A percentile compares a stretch with the other conserved stretches of the same genome.
Evolutionary conservation across 2,888 invertebrate species (phyloP).

Genomic region (Lamellibrachia columna): DNA sequence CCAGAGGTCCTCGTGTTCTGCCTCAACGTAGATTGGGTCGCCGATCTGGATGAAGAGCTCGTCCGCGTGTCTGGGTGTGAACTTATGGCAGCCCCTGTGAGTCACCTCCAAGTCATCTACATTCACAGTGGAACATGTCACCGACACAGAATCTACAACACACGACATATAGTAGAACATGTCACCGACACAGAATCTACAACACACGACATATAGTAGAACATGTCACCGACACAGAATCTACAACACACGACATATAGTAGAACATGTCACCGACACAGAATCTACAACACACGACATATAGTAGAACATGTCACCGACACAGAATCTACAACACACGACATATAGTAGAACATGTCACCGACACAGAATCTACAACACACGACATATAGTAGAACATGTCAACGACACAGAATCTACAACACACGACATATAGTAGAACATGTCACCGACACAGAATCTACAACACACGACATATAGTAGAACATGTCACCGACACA

Average conservation of each 20-base stretch:
- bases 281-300: not conserved
- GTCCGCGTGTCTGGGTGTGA: constrained; percentile 92
- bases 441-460: not conserved
- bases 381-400: not conserved
- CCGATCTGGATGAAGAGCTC: constrained; percentile 97
- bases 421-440: not conserved
- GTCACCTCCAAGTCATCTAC: constrained; percentile 90
- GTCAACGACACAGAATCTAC: not conserved
- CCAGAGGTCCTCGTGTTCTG: constrained; percentile 95
- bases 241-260: no score
- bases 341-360: not conserved
- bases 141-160: not conserved
- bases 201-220: not conserved
- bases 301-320: constrained; percentile 2
- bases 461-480: not conserved
- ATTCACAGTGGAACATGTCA: constrained; percentile 16
- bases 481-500: not conserved
- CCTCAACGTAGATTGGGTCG: constrained; percentile 88
- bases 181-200: not conserved
- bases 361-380: not conserved
- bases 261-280: not conserved
- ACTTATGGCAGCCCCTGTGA: constrained; percentile 94
- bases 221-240: not conserved
- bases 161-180: not conserved
- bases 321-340: not conserved